Base-by-base conservation (phyloP, 2,797 vertebrate species). In the Percopsis omiscomaycus region DNA sequence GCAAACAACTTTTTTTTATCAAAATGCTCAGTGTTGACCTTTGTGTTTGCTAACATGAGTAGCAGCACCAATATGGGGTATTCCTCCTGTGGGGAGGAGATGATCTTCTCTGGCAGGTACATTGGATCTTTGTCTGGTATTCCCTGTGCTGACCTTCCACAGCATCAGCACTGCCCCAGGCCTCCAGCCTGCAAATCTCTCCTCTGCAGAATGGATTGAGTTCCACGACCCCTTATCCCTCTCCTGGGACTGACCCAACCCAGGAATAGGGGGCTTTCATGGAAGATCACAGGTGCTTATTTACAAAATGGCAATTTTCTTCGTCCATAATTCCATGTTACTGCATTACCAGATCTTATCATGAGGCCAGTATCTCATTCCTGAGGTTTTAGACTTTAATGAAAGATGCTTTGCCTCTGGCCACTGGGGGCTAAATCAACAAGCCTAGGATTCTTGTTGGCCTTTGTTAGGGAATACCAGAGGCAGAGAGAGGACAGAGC, bases 221-320 rank as follows among this genome's bases (percentile, higher is more conserved):
- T 89, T 88, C 86, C 67, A 75, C 78, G 77, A 62, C 79, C 86
- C 74, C 73, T 80, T 74, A 10, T 83, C 72, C 78, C 56, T 83
- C 86, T 88, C 87, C 83, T 84, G 86, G 84, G 86, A 88, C 85
- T 63, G 82, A 79, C 81, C 88, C 85, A 88, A 83, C 77, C 84
- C 51, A 85, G 84, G 84, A 92, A 91, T 88, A 87, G 83, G 75
- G 79, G 85, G 87, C 89, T 90, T 92, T 93, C 86, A 91, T 84
- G 86, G 84, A 80, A 90, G 91, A 93, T 94, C 92, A 92, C 89
- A 92, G 91, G 92, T 91, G 88, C 91, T 93, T 93, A 93, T 92
- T 92, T 89, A 91, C 89, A 93, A 93, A 93, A 93, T 91, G 86
- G 88, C 89, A 91, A 91, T 92, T 93, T 93, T 92, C 91, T 90